Base-by-base conservation (phyloP, 2,797 vertebrate species). In the Pogonophryne albipinna region DNA sequence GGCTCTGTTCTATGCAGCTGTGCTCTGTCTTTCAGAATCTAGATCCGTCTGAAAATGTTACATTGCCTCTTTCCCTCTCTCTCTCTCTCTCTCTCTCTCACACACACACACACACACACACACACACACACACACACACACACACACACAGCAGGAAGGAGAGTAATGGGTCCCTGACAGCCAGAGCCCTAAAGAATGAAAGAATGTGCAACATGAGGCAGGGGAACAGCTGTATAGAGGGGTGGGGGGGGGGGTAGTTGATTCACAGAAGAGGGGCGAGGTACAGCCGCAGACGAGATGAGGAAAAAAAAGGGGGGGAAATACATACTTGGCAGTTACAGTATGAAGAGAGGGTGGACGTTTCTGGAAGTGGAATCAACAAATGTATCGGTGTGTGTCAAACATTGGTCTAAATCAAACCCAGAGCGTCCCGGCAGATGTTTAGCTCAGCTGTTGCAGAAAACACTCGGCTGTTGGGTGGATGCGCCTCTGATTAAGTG, bases 131-230 rank as follows among this genome's bases (percentile, higher is more conserved):
- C 59, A 61, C 79, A 74, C 78, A 66, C 62, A 88, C 67, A 70
- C 67, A 79, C 47, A 85, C 64, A 78, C 67, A 80, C 45, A 85
- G 85, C 91, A 88, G 86, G 86, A 90, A 89, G 78, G 85, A 90
- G 84, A 88, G 89, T 90, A 87, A 87, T 87, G 85, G 86, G 88
- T 91, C 80, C 82, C 83, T 87, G 90, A 91, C 91, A 92, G 85
- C 76, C 86, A 90, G 84, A 84, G 86, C 82, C 85, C 83, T 59
- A 50, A 88, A 90, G 90, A 92, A 90, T 87, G 85, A 88, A 91
- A 92, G 89, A 93, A 93, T 94, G 93, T 91, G 87, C 90, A 93
- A 91, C 87, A 90, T 88, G 92, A 93, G 76, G 89, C 87, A 90
- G 83, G 50, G 78, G 72, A 92, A 91, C 92, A 93, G 91, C 92